phyloP scores from a whole-genome alignment of 2,797 vertebrate species.

The Oryzias dopingdopingensis region DNA sequence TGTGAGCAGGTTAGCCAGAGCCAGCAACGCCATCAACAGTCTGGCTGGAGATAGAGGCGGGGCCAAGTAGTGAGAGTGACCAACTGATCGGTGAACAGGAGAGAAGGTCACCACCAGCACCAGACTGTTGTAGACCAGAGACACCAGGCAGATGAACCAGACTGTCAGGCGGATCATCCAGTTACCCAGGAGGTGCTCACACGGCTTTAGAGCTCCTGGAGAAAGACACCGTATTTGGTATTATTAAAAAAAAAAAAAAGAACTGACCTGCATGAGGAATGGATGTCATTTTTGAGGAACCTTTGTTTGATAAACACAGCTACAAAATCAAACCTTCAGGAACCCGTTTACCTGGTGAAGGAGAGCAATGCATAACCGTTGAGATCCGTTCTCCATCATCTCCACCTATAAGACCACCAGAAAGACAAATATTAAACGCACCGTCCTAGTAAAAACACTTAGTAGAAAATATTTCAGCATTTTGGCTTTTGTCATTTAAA shows the following conservation, averaged over 20 bases:
- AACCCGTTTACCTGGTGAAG: conserved; percentile 84
- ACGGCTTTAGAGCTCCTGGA: conserved; percentile 96
- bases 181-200: conserved; percentile 93
- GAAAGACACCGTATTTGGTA: conserved; percentile 4
- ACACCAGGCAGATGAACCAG: conserved; percentile 98
- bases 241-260: background rate
- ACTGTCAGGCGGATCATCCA: conserved; percentile 99
- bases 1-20: conserved; percentile 91
- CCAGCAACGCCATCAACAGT: conserved; percentile 88
- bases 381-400: conserved; percentile 84
- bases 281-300: no score
- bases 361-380: conserved; percentile 90
- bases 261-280: no score
- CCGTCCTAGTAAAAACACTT: background rate
- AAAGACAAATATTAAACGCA: background rate
- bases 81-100: conserved; percentile 56
- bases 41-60: conserved; percentile 78
- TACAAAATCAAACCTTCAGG: background rate
- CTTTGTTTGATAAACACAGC: background rate
- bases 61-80: conserved; percentile 33
- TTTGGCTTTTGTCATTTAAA: no score
- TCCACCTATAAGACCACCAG: conserved; percentile 43
- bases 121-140: conserved; percentile 90
- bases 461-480: no score
- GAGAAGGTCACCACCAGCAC: conserved; percentile 88